Percentiles rank a stretch among this genome's conserved stretches.
Evolutionary conservation across 2,113 vertebrate species (phyloP).

Genomic region (Lucifuga dentata): DNA sequence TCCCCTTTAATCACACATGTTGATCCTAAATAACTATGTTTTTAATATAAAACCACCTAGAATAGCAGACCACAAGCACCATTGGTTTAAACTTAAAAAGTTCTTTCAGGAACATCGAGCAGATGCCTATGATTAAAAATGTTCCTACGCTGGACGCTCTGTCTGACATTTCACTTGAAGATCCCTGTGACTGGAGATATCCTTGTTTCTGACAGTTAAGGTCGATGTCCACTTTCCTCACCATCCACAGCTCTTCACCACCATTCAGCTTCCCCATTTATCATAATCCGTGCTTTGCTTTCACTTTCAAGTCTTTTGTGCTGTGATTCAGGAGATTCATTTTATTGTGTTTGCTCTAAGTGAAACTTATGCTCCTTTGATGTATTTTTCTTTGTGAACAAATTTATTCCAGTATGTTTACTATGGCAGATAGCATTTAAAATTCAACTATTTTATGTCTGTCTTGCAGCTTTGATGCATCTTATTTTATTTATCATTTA

Average conservation of each 20-base stretch:
- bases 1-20: no score
- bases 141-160: conserved; percentile 29
- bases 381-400: not conserved
- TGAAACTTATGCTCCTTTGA: not conserved
- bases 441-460: no score
- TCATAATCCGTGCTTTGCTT: not conserved
- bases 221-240: conserved; percentile 26
- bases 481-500: no score
- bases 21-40: no score
- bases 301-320: no score
- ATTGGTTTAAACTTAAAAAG: no score
- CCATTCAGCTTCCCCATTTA: not conserved
- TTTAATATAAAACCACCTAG: no score
- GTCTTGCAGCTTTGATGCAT: no score
- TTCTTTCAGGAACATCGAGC: not conserved
- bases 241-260: not conserved
- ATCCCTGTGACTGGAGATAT: conserved; percentile 54
- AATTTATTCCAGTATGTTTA: no score
- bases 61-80: no score
- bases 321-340: no score
- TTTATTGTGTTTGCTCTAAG: conserved; percentile 2
- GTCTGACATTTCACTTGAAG: conserved; percentile 20
- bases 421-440: no score
- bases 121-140: not conserved
- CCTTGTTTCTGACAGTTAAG: conserved; percentile 70